These are phyloP conservation scores for Drosophila varians DNA, from an alignment of 1,140 invertebrate species.

Conservation along the genomic window DNA sequence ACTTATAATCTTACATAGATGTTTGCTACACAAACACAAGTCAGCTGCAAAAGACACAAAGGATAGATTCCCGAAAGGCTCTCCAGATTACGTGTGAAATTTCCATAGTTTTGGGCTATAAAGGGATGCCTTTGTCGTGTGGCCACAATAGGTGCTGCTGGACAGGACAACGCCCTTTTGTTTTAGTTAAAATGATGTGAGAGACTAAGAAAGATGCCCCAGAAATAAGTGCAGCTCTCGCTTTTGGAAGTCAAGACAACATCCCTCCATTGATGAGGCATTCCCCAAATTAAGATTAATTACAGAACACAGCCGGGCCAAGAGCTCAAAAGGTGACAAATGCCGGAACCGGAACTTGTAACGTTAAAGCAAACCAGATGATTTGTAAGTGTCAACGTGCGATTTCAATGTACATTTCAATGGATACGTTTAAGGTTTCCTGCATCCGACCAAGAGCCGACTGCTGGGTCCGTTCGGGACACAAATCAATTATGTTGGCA, in stretches of 20 bases:
- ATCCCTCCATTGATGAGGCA: constrained; percentile 31
- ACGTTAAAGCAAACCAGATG: constrained; percentile 59
- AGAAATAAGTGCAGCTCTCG: constrained; percentile 17
- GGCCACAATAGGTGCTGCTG: constrained; percentile 1
- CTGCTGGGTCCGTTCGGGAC: constrained; percentile 38
- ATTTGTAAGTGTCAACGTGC: constrained; percentile 63
- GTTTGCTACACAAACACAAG: constrained; percentile 13
- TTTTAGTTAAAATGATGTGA: not conserved
- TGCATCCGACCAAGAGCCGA: constrained; percentile 57
- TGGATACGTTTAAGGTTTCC: constrained; percentile 68
- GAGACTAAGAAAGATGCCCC: not conserved
- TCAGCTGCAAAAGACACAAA: constrained; percentile 5
- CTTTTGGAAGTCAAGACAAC: constrained; percentile 17
- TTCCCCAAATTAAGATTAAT: constrained; percentile 73
- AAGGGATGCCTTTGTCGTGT: constrained; percentile 10
- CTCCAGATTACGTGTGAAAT: constrained; percentile 4
- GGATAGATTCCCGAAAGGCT: not conserved
- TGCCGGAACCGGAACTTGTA: constrained; percentile 48
- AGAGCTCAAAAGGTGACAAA: constrained; percentile 72
- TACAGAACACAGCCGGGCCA: constrained; percentile 50
- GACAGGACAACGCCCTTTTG: not conserved
- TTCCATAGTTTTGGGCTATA: not conserved
- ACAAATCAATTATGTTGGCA: constrained; percentile 74
- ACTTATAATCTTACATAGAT: constrained; percentile 66
- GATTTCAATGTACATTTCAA: not conserved